These are phyloP conservation scores for Amphiprion percula DNA, from an alignment of 2,113 vertebrate species.

Conservation along the genomic window DNA sequence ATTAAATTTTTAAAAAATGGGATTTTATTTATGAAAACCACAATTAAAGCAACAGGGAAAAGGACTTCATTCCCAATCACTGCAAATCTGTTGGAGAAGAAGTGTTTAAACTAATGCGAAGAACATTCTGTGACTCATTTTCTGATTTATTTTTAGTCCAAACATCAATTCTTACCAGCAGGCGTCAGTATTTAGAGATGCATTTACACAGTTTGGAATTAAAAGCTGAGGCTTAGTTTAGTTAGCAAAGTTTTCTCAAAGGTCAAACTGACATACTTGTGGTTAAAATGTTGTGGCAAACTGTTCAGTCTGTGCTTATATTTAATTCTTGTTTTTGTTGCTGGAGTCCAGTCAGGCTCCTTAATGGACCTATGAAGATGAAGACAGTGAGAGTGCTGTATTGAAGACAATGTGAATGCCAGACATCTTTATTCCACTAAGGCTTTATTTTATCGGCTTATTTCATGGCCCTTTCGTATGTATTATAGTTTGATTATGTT, in stretches of 20 bases:
- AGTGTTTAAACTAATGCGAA: no score
- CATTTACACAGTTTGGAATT: neutral
- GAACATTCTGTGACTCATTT: neutral
- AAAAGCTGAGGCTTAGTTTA: constrained; percentile 8
- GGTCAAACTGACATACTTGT: constrained; percentile 16
- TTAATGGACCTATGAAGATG: constrained; percentile 59
- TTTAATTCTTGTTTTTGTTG: constrained; percentile 4
- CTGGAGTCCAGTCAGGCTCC: constrained; percentile 43
- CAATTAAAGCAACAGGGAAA: neutral
- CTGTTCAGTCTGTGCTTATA: constrained; percentile 33
- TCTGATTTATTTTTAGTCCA: neutral
- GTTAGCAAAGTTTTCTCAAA: neutral
- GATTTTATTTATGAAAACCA: neutral
- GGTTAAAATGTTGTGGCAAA: constrained; percentile 41
- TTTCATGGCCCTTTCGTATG: constrained; percentile 48
- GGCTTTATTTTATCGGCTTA: constrained; percentile 45
- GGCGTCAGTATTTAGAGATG: neutral
- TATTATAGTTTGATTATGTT: constrained; percentile 50
- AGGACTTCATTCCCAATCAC: constrained; percentile 22
- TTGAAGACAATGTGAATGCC: constrained; percentile 63
- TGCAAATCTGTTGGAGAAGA: neutral
- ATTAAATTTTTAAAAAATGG: neutral
- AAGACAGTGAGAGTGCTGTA: constrained; percentile 23
- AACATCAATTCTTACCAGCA: neutral
- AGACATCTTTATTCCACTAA: constrained; percentile 32